phyloP scores from a whole-genome alignment of 2,113 vertebrate genomes.

The Pardalotus punctatus region DNA sequence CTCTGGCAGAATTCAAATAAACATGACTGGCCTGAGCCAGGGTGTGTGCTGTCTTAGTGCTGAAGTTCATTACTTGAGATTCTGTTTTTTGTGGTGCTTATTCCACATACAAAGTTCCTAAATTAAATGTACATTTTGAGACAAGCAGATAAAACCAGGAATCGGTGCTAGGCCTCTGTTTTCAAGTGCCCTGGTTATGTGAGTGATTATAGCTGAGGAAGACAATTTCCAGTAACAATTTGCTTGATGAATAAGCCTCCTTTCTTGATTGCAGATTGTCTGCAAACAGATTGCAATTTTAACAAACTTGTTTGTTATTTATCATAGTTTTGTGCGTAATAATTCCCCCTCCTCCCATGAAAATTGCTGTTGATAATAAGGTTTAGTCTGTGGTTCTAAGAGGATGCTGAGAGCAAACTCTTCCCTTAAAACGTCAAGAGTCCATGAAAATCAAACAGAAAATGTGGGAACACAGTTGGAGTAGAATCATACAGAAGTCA shows the following conservation, averaged over 20 bases:
- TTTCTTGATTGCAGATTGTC: slow-evolving; percentile 41
- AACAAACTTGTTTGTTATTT: background rate
- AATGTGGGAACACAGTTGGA: background rate
- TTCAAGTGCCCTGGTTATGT: background rate
- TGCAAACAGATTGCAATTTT: slow-evolving; percentile 12
- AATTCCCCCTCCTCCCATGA: no score
- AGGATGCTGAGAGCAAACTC: background rate
- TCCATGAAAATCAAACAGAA: background rate
- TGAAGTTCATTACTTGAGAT: background rate
- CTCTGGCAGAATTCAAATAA: background rate
- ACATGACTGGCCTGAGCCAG: background rate
- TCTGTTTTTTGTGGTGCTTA: background rate
- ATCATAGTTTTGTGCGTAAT: background rate
- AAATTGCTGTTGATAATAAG: background rate
- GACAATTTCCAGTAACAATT: background rate
- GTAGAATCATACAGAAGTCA: background rate
- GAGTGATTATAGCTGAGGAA: background rate
- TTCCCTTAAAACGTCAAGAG: background rate
- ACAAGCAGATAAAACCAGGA: background rate
- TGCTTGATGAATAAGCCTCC: background rate
- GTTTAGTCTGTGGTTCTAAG: background rate
- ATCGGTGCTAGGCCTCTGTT: background rate
- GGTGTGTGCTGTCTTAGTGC: background rate
- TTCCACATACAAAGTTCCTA: background rate
- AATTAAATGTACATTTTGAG: background rate